phyloP scores from a whole-genome alignment of 2,888 invertebrate species.

The Scelioninae gen. 1 region DNA sequence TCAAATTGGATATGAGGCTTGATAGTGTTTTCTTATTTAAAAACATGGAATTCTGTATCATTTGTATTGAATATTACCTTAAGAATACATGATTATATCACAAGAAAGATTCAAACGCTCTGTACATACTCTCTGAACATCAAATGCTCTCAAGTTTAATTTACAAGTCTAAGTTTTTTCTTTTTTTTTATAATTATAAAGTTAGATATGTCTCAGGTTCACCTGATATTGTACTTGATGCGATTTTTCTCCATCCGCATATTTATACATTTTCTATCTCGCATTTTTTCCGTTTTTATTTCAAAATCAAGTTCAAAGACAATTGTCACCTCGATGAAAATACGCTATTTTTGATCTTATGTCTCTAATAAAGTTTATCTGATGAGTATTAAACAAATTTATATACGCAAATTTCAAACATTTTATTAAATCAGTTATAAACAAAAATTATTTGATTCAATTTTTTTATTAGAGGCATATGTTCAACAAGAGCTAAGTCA shows the following conservation, averaged over 20 bases:
- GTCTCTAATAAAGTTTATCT: no score
- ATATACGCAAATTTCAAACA: not conserved
- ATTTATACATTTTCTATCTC: constrained; percentile 57
- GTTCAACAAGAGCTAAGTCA: not conserved
- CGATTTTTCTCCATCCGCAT: constrained; percentile 74
- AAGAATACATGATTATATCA: constrained; percentile 84
- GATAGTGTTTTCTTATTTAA: constrained; percentile 72
- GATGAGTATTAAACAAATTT: no score
- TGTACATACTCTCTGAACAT: constrained; percentile 82
- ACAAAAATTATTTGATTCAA: not conserved
- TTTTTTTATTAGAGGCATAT: not conserved
- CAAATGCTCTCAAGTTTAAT: constrained; percentile 79
- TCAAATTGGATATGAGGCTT: constrained; percentile 66
- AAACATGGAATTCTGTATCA: constrained; percentile 78
- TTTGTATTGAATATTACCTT: constrained; percentile 76
- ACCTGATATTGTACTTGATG: constrained; percentile 84
- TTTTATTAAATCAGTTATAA: no score
- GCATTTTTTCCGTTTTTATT: constrained; percentile 25
- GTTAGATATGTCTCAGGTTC: constrained; percentile 84
- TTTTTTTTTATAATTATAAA: constrained; percentile 79
- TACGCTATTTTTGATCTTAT: not conserved
- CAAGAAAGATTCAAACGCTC: constrained; percentile 84
- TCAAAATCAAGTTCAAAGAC: constrained; percentile 23
- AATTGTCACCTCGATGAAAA: constrained; percentile 12
- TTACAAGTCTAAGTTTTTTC: constrained; percentile 65